phyloP scores from a whole-genome alignment of 1,140 invertebrate species.

The Cydia splendana region DNA sequence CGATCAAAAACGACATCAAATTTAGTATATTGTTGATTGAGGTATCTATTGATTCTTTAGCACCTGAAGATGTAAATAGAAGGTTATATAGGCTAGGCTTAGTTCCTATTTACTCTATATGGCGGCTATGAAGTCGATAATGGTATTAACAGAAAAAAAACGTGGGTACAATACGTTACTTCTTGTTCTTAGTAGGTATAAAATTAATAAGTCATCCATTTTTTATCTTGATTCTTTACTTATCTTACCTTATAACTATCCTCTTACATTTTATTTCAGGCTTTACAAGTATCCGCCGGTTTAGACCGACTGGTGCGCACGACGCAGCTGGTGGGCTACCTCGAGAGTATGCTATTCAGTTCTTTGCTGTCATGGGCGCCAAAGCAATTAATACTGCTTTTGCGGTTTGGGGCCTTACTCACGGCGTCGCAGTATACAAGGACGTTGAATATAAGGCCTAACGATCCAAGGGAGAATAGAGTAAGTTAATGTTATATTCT shows the following conservation, averaged over 20 bases:
- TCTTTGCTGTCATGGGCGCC: constrained; percentile 85
- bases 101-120: too few species aligned
- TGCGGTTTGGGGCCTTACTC: constrained; percentile 85
- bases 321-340: constrained; percentile 88
- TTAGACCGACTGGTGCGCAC: constrained; percentile 89
- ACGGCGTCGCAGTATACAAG: constrained; percentile 84
- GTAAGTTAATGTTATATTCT: constrained; percentile 44
- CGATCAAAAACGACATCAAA: too few species aligned
- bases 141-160: too few species aligned
- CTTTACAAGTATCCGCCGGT: constrained; percentile 90
- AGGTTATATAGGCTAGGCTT: too few species aligned
- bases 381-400: constrained; percentile 81
- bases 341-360: constrained; percentile 91
- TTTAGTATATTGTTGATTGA: too few species aligned
- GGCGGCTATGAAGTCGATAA: too few species aligned
- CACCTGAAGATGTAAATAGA: too few species aligned
- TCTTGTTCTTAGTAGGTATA: too few species aligned
- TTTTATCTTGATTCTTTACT: too few species aligned
- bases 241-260: too few species aligned
- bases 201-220: not conserved
- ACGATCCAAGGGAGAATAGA: constrained; percentile 88
- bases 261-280: constrained; percentile 69
- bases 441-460: constrained; percentile 86
- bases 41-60: too few species aligned
- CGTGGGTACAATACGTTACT: too few species aligned